Percentiles rank a stretch among this genome's conserved stretches.
Evolutionary conservation across 2,797 vertebrate species (phyloP).

Genomic region (Danio jaintianensis): DNA sequence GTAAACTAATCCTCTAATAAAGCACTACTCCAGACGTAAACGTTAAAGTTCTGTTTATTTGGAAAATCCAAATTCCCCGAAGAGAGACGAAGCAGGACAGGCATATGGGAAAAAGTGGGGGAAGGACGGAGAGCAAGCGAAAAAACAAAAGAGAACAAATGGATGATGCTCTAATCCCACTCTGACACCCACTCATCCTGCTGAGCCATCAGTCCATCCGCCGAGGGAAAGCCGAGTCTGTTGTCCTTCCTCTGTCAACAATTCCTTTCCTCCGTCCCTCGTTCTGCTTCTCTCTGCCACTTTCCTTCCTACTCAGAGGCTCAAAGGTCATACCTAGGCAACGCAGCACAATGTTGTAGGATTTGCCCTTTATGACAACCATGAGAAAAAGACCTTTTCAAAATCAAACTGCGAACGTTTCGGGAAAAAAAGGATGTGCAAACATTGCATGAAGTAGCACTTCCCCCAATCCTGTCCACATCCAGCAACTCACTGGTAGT

Average conservation of each 20-base stretch:
- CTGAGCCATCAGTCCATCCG: constrained; percentile 71
- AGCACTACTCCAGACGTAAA: constrained; percentile 77
- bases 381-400: constrained; percentile 1
- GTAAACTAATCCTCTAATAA: constrained; percentile 70
- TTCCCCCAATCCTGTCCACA: constrained; percentile 4
- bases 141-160: constrained; percentile 78
- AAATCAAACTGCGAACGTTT: constrained; percentile 12
- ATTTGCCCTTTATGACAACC: constrained; percentile 17
- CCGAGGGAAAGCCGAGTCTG: constrained; percentile 67
- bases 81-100: constrained; percentile 78
- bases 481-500: not conserved
- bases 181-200: constrained; percentile 79
- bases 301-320: constrained; percentile 70
- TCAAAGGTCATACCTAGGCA: constrained; percentile 73
- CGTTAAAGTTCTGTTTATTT: constrained; percentile 80
- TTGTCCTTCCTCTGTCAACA: constrained; percentile 54
- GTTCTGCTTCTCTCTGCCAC: constrained; percentile 70
- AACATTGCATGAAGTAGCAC: not conserved
- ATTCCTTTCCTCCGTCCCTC: constrained; percentile 60
- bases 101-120: constrained; percentile 64
- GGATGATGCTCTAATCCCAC: constrained; percentile 80
- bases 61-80: constrained; percentile 68
- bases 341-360: constrained; percentile 27
- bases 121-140: constrained; percentile 52
- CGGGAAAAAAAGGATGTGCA: not conserved